Conservation (phyloP, 2,888 invertebrate genomes). For the Sminthurinus aureus region DNA sequence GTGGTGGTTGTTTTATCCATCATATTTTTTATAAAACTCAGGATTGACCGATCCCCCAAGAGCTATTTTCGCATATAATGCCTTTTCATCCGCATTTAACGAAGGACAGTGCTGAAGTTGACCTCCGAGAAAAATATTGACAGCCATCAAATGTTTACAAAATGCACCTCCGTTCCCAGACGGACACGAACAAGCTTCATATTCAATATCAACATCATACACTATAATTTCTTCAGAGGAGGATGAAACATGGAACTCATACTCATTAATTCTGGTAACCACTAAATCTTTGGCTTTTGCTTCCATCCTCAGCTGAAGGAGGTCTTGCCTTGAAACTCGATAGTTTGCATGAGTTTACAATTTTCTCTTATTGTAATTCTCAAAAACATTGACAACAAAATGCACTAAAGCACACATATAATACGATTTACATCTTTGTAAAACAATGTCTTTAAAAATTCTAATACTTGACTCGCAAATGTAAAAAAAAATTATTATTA, state of each 20-base stretch:
- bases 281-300: background rate
- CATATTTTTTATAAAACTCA: background rate
- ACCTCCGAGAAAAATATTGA: background rate
- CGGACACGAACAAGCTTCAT: background rate
- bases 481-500: no score
- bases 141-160: background rate
- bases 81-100: background rate
- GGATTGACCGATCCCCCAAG: background rate
- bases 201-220: background rate
- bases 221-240: background rate
- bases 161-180: background rate
- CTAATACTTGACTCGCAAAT: no score
- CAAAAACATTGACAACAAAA: background rate
- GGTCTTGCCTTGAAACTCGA: background rate
- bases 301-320: background rate
- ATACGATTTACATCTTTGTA: background rate
- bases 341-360: background rate
- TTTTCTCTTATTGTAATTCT: conserved; percentile 10
- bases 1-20: background rate
- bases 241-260: background rate
- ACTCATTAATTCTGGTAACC: background rate
- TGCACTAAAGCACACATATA: background rate
- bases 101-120: background rate
- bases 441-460: conserved; percentile 8
- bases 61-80: background rate